Evolutionary conservation across 2,113 vertebrate species (phyloP).

Genomic region (Aplodontia rufa): DNA sequence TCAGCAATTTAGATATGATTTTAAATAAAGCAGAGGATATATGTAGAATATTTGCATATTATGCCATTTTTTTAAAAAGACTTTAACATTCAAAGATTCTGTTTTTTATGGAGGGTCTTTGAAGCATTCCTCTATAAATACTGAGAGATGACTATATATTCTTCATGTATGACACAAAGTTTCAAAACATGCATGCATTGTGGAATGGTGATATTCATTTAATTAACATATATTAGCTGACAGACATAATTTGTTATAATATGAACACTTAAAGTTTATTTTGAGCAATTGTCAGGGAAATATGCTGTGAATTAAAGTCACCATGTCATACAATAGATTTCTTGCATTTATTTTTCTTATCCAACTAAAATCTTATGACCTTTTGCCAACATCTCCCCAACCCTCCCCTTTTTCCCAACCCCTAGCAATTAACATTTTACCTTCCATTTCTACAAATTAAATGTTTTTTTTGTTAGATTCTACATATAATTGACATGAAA

Average conservation of each 20-base stretch:
- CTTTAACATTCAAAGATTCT: neutral
- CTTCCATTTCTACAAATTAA: neutral
- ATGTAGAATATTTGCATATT: neutral
- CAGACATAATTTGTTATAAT: neutral
- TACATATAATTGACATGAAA: neutral
- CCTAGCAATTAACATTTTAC: neutral
- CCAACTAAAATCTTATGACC: neutral
- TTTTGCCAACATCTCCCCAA: neutral
- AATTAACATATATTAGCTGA: neutral
- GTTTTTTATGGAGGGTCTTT: neutral
- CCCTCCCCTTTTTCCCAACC: neutral
- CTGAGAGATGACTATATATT: neutral
- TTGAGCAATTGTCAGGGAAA: neutral
- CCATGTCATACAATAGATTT: neutral
- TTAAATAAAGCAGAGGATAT: neutral
- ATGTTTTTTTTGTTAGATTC: neutral
- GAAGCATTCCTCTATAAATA: neutral
- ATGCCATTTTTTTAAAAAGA: too few species aligned
- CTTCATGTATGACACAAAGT: too few species aligned
- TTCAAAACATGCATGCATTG: neutral
- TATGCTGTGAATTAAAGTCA: neutral
- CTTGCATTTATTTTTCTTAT: neutral
- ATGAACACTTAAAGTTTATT: neutral
- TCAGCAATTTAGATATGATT: neutral
- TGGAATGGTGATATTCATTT: neutral